Conservation (phyloP, 2,797 vertebrate genomes). For the Gymnothorax javanicus region DNA sequence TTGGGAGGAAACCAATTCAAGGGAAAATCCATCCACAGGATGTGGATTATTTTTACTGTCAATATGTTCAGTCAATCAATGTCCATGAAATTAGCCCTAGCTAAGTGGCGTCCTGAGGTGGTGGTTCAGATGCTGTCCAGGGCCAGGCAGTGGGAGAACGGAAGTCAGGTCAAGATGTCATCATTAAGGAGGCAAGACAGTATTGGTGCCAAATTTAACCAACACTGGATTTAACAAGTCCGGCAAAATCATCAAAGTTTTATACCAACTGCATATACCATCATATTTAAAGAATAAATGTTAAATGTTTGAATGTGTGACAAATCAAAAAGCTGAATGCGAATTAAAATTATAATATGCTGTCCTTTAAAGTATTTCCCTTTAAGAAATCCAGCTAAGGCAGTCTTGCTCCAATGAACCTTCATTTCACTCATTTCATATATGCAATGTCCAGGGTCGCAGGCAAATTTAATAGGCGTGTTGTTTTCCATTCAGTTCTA, state of each 20-base stretch:
- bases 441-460: neutral
- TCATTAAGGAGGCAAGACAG: no score
- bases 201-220: no score
- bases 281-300: neutral
- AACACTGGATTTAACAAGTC: no score
- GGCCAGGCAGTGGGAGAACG: no score
- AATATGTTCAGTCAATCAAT: no score
- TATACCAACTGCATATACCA: neutral
- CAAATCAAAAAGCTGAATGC: neutral
- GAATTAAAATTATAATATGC: neutral
- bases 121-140: no score
- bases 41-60: no score
- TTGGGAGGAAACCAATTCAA: no score
- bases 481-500: neutral
- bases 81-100: no score
- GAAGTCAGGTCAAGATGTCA: no score
- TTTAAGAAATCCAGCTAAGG: neutral
- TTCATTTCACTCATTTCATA: neutral
- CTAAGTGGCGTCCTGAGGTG: no score
- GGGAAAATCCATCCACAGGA: no score
- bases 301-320: neutral
- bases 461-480: neutral
- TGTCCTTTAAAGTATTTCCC: neutral
- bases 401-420: neutral
- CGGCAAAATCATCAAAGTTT: neutral